Base-by-base conservation (phyloP, 2,113 vertebrate genomes). In the Aptenodytes forsteri region DNA sequence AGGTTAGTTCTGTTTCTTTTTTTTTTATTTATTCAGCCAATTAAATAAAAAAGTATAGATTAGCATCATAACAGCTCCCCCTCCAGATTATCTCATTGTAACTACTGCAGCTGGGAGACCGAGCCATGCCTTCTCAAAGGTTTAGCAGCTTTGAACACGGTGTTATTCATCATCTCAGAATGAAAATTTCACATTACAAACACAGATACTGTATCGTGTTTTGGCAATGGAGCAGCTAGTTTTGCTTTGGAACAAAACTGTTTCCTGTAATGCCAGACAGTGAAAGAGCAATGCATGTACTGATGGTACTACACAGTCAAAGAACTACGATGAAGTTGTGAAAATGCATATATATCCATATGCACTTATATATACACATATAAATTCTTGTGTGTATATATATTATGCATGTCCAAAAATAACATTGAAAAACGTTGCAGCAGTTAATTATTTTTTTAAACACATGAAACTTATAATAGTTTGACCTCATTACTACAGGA, bases 221-320 rank as follows among this genome's bases (percentile, higher is more conserved):
- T 99, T 98, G 98, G 98, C 98, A 98, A 98, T 97, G 98, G 97
- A 98, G 98, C 97, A 98, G 95, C 95, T 97, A 97, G 94, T 98
- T 98, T 98, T 98, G 82, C 97, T 91, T 72, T 25, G 85, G 88
- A 97, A 96, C 95, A 97, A 98, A 98, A 97, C 98, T 47, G 17
- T 98, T 96, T 96, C 97, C 89, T 97, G 96, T 95, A 96, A 98
- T 98, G 98, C 98, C 97, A 98, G 98, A 98, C 91, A 96, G 95
- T 97, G 96, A 94, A 94, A 98, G 96, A 98, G 98, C 98, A 97
- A 98, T 97, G 98, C 96, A 84, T 94, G 97, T 97, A 97, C 96
- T 96, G 93, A 92, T 98, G 98, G 98, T 88, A 94, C 98, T 97
- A 97, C 89, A 97, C 96, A 98, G 96, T 97, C 97, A 97, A 97